Evolutionary conservation across 2,888 invertebrate species (phyloP).

Genomic region (Hemaris fuciformis): DNA sequence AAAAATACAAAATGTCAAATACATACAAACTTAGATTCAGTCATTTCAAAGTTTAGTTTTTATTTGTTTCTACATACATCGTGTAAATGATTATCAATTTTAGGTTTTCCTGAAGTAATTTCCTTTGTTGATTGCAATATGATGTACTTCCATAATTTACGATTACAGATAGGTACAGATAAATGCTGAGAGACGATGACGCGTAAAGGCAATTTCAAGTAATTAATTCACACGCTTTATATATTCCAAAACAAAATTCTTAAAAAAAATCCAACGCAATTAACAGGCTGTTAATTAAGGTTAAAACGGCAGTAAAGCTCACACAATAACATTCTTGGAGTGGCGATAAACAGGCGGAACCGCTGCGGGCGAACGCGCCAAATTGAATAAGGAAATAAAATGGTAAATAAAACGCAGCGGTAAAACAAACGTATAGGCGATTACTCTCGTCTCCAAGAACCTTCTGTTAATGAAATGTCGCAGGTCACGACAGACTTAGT

Average conservation of each 20-base stretch:
- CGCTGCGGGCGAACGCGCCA: constrained; percentile 13
- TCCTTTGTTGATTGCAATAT: no score
- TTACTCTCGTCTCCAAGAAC: neutral
- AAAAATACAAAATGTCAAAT: no score
- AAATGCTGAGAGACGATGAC: no score
- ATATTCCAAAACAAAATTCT: neutral
- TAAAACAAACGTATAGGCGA: constrained; percentile 35
- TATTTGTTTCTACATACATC: no score
- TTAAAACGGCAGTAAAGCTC: neutral
- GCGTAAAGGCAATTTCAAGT: no score
- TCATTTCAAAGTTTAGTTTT: no score
- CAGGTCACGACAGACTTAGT: neutral
- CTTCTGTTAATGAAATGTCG: constrained; percentile 4
- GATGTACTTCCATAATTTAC: no score
- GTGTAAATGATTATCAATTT: no score
- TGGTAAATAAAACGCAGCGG: constrained; percentile 36
- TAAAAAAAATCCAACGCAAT: neutral
- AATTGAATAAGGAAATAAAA: constrained; percentile 40
- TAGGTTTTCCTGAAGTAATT: no score
- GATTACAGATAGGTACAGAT: no score
- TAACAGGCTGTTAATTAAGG: neutral
- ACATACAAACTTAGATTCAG: no score
- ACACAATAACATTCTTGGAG: constrained; percentile 4
- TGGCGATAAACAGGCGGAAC: neutral
- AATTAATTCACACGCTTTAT: no score